phyloP scores from a whole-genome alignment of 2,797 vertebrate species.

The Pempheris klunzingeri region DNA sequence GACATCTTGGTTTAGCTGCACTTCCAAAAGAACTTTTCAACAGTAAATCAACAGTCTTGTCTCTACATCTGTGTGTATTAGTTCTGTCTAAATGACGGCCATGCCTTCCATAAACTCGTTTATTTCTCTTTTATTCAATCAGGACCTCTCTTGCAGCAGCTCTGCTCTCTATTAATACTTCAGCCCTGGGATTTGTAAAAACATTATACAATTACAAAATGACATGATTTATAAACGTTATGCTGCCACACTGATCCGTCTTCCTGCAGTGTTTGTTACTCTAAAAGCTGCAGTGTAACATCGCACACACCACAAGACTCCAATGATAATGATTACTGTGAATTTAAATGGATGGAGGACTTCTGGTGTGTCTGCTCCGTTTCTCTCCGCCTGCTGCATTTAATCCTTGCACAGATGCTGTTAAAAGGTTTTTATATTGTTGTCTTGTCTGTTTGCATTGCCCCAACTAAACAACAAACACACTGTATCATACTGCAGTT shows the following conservation, averaged over 20 bases:
- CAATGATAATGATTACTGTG: conserved; percentile 10
- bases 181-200: conserved; percentile 56
- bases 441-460: conserved; percentile 11
- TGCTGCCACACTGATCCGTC: conserved; percentile 15
- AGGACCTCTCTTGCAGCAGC: conserved; percentile 40
- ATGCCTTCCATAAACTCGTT: conserved; percentile 48
- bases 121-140: conserved; percentile 53
- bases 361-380: conserved; percentile 20
- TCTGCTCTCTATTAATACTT: conserved; percentile 45
- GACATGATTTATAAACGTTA: conserved; percentile 39
- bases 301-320: conserved; percentile 6
- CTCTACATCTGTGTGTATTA: conserved; percentile 11
- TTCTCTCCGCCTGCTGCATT: background rate
- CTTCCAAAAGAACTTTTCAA: conserved; percentile 7
- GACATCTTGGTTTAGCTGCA: conserved; percentile 32
- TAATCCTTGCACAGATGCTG: background rate
- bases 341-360: conserved; percentile 19
- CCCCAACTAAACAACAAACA: background rate
- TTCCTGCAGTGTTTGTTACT: conserved; percentile 38
- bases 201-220: conserved; percentile 51
- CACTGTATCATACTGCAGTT: background rate
- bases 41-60: background rate
- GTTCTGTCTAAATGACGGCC: conserved; percentile 23
- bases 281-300: conserved; percentile 25
- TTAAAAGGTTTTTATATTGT: conserved; percentile 1